phyloP scores from a whole-genome alignment of 2,888 invertebrate species.

The Acheta domesticus region DNA sequence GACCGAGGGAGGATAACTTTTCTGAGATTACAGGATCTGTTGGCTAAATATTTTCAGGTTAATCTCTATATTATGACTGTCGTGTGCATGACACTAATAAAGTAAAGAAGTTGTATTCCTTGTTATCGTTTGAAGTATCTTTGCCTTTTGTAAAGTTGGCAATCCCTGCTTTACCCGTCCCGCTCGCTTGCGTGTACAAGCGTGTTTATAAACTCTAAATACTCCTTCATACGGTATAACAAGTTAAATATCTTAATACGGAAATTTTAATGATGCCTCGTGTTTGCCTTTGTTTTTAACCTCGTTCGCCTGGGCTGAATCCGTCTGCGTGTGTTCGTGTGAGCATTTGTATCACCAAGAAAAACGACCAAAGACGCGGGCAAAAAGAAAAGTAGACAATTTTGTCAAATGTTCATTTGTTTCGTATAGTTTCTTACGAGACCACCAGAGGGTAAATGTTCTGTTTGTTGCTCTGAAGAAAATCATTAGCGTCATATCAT shows the following conservation, averaged over 20 bases:
- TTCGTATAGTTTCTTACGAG: slow-evolving; percentile 2
- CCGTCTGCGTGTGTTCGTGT: neutral
- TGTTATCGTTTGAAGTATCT: slow-evolving; percentile 18
- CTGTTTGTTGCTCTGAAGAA: neutral
- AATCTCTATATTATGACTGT: slow-evolving; percentile 2
- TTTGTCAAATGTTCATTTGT: slow-evolving; percentile 18
- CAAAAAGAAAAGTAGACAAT: slow-evolving; percentile 9
- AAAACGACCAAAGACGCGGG: neutral
- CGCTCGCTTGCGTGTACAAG: slow-evolving; percentile 4
- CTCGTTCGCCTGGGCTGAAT: neutral
- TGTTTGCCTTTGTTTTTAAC: neutral
- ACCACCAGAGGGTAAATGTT: slow-evolving; percentile 18
- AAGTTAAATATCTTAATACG: slow-evolving; percentile 18
- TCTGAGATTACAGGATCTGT: neutral
- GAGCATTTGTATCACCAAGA: neutral
- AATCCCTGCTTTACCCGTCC: neutral
- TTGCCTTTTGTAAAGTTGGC: slow-evolving; percentile 9
- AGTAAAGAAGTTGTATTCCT: slow-evolving; percentile 11
- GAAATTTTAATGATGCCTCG: slow-evolving; percentile 18
- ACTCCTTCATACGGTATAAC: slow-evolving; percentile 2
- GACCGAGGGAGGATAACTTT: neutral
- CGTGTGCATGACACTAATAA: slow-evolving; percentile 11
- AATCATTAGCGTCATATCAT: slow-evolving; percentile 18
- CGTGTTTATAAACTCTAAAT: slow-evolving; percentile 18
- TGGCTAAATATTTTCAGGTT: slow-evolving; percentile 18